Percentiles rank a stretch among this genome's conserved stretches.
Evolutionary conservation across 92 coral and sea anemone genomes (phyloP).

Genomic region (Epizoanthus stellaris): DNA sequence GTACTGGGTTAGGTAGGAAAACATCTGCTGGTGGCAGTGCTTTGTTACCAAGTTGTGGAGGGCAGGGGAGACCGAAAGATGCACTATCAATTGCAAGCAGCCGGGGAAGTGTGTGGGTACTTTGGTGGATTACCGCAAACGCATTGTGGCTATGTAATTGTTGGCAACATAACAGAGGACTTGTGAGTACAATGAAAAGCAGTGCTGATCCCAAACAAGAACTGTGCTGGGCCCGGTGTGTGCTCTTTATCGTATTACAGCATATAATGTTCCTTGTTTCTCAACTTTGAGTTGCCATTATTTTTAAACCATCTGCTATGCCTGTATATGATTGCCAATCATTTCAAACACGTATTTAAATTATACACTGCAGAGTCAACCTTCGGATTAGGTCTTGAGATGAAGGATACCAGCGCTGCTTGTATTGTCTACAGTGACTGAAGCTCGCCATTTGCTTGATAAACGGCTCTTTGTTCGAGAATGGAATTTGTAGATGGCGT

Average conservation of each 20-base stretch:
- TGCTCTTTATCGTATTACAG: conserved; percentile 40
- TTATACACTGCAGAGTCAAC: background rate
- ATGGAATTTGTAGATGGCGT: conserved; percentile 22
- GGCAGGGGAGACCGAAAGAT: background rate
- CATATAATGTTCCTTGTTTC: conserved; percentile 27
- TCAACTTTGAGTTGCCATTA: too few relatives aligned
- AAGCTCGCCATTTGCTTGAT: conserved; percentile 25
- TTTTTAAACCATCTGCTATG: too few relatives aligned
- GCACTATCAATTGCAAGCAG: too few relatives aligned
- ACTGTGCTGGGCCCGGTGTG: conserved; percentile 9
- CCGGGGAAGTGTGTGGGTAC: background rate
- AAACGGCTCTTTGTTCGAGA: conserved; percentile 30
- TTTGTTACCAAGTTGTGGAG: background rate
- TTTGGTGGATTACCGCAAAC: background rate
- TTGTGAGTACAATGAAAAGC: background rate
- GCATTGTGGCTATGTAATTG: background rate
- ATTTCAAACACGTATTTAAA: too few relatives aligned
- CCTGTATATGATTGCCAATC: too few relatives aligned
- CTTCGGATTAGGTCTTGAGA: background rate
- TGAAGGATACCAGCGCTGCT: background rate
- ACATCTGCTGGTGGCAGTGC: conserved; percentile 8
- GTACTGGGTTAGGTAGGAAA: background rate
- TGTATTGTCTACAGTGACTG: conserved; percentile 22
- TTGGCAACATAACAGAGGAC: background rate
- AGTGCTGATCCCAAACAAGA: background rate